Evolutionary conservation across 2,888 invertebrate genomes (phyloP), one percentile per base, ranked within the genome.

Genomic region (Acheta domesticus): DNA sequence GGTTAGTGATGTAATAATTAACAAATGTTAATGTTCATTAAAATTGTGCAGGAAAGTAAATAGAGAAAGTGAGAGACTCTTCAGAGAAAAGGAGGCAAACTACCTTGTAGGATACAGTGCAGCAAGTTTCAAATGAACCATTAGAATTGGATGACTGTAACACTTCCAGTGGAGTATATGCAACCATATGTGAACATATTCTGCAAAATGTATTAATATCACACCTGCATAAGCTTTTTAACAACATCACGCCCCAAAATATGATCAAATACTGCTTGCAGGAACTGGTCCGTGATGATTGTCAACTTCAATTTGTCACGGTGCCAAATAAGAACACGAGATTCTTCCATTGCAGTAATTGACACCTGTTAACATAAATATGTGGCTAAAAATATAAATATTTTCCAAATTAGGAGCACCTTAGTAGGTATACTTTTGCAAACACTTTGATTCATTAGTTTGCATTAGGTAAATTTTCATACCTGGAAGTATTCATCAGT

Each of bases 401-500:
- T 50, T 19, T 80, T 16, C 14, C n/a, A 79, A 48, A 76, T 12
- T 62, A 48, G 12, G 23, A 8, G 14, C 11, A 75, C 14, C n/a
- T 75, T 21, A 21, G n/a, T n/a, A 3, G 36, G 11, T 20, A 20
- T 23, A 21, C 36, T 19, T 8, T 12, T 75, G 8, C 8, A 36
- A 21, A 23, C 2, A 75, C 5, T 75, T 16, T 14, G 5, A 75
- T 2, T 1, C 2, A n/a, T 75, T 2, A 75, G 75, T 11, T 16
- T 36, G 21, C 36, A 75, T 23, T 23, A 76, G 1, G 23, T n/a
- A 36, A 36, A 23, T 14, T 16, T 48, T 14, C 12, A 84, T 87
- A 94, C 94, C 91, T 95, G 95, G 87, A 95, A 95, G 86, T 90
- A 93, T 86, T 95, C 95, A 85, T 95, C 94, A 49, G 94, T 94